A percentile compares a stretch with the other conserved stretches of the same genome.
Conservation (phyloP, 2,888 invertebrate species). For the Danaus chrysippus region DNA sequence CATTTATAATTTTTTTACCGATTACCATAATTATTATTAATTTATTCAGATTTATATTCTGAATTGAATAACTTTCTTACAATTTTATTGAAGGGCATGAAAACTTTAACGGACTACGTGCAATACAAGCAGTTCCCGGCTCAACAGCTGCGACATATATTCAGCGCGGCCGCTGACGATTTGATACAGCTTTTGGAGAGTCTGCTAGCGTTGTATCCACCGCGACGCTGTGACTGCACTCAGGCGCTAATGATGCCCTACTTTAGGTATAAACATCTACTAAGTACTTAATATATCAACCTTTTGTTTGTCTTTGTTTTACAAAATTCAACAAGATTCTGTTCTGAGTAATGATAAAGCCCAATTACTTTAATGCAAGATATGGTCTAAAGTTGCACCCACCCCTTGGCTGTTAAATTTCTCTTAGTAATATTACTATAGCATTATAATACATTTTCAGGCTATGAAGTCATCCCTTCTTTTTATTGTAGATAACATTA, state of each 20-base stretch:
- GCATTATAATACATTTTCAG: too few species aligned
- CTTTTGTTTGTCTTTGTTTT: background rate
- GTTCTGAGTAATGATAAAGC: too few species aligned
- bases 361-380: too few species aligned
- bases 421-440: too few species aligned
- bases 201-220: constrained; percentile 90
- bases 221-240: constrained; percentile 88
- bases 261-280: constrained; percentile 79
- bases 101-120: constrained; percentile 92
- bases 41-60: too few species aligned
- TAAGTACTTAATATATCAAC: background rate
- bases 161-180: constrained; percentile 97
- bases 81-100: constrained; percentile 77
- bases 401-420: too few species aligned
- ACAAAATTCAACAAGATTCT: background rate
- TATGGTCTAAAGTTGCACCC: too few species aligned
- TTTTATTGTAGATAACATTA: too few species aligned
- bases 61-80: too few species aligned
- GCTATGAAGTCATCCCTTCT: too few species aligned
- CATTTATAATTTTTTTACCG: too few species aligned
- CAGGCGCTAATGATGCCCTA: constrained; percentile 93
- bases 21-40: too few species aligned
- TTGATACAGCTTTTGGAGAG: constrained; percentile 88
- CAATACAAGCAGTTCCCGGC: constrained; percentile 93
- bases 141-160: constrained; percentile 93